Percentiles rank a stretch among this genome's conserved stretches.
phyloP scores from a whole-genome alignment of 2,113 vertebrate species.

The Vulpes ferrilata region DNA sequence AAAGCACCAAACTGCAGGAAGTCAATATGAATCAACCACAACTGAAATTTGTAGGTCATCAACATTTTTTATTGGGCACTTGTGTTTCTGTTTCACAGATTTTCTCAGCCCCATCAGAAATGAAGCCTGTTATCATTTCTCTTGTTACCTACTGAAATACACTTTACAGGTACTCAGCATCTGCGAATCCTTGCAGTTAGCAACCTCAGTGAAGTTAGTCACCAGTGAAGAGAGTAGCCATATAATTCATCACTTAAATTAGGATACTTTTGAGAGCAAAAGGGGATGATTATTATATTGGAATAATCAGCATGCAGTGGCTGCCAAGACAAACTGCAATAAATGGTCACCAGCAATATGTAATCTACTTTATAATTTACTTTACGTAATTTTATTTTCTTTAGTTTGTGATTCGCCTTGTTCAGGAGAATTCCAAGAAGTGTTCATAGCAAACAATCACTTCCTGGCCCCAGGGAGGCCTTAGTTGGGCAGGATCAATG shows the following conservation, averaged over 20 bases:
- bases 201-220: constrained; percentile 39
- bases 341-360: background rate
- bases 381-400: constrained; percentile 58
- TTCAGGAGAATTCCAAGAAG: constrained; percentile 58
- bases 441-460: background rate
- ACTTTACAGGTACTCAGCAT: constrained; percentile 2
- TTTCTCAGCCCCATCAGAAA: background rate
- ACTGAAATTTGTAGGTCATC: background rate
- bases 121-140: background rate
- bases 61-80: background rate
- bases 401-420: background rate
- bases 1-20: background rate
- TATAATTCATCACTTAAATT: background rate
- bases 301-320: background rate
- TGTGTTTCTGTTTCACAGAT: constrained; percentile 9
- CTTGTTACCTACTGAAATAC: constrained; percentile 11
- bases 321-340: background rate
- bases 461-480: background rate
- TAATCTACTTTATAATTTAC: background rate
- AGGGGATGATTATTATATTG: background rate
- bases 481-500: background rate
- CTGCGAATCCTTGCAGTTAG: constrained; percentile 26
- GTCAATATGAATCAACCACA: background rate
- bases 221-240: background rate
- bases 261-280: background rate